Percentiles rank a stretch among this genome's conserved stretches.
Conservation (phyloP, 2,113 vertebrate genomes). For the Cinclus mexicanus region DNA sequence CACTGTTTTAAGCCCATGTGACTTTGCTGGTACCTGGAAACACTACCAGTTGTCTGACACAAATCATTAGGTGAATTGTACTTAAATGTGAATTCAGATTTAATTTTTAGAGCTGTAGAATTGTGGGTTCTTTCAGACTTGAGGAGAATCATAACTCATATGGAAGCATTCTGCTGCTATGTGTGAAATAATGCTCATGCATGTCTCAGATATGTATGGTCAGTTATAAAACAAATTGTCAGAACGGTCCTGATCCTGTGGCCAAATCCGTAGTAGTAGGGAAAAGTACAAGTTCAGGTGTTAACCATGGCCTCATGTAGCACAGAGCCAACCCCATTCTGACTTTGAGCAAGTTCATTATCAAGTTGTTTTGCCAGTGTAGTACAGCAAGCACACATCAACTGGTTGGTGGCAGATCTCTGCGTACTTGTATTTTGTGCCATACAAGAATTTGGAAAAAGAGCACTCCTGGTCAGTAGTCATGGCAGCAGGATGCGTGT, state of each 20-base stretch:
- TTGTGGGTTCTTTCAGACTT: background rate
- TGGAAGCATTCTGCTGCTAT: background rate
- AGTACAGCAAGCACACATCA: background rate
- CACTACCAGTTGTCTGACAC: background rate
- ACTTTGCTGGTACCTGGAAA: background rate
- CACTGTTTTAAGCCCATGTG: background rate
- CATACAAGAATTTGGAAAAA: background rate
- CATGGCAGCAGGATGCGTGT: accelerated
- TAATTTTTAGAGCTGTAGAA: background rate
- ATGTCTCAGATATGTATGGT: background rate
- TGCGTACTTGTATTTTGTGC: background rate
- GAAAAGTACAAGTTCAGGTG: background rate
- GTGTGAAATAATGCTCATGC: background rate
- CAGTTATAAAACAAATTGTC: background rate
- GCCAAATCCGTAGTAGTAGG: background rate
- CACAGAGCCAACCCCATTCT: background rate
- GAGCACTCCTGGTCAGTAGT: background rate
- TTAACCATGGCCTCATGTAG: background rate
- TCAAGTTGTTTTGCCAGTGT: background rate
- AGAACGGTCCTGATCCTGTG: background rate
- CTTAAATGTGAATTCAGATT: background rate
- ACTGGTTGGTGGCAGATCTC: background rate
- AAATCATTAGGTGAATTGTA: background rate
- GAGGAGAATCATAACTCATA: background rate
- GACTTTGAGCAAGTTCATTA: background rate